Conservation (phyloP, 2,888 invertebrate genomes). For the Listrodromus nycthemerus region DNA sequence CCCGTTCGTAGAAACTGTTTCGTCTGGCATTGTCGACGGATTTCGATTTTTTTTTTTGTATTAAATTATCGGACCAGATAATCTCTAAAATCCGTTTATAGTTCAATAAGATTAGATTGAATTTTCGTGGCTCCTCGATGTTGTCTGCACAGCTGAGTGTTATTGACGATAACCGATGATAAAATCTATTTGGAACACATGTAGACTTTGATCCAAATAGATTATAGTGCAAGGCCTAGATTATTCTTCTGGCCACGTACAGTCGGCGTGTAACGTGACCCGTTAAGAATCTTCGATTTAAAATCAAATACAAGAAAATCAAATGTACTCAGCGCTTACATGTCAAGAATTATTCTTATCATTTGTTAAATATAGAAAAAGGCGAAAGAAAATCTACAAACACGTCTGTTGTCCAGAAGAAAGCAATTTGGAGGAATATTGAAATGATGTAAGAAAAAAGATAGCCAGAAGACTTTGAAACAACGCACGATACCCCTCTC, state of each 20-base stretch:
- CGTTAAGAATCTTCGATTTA: background rate
- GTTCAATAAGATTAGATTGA: conserved; percentile 16
- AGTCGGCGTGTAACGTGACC: background rate
- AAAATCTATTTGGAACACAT: conserved; percentile 27
- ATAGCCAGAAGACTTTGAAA: background rate
- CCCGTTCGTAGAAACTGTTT: conserved; percentile 30
- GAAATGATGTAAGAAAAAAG: background rate
- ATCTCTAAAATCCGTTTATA: background rate
- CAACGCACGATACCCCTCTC: background rate
- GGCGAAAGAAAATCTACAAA: background rate
- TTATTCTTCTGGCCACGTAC: conserved; percentile 28
- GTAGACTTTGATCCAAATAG: conserved; percentile 58
- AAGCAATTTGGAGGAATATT: background rate
- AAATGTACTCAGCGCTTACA: background rate
- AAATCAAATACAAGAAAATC: background rate
- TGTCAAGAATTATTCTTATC: background rate
- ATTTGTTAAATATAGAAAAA: background rate
- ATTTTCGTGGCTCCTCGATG: conserved; percentile 36
- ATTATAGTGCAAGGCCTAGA: conserved; percentile 54
- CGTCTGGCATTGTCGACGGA: conserved; percentile 40
- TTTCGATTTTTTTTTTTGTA: conserved; percentile 17
- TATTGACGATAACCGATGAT: conserved; percentile 49
- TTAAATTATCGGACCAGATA: conserved; percentile 4
- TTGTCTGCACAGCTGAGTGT: conserved; percentile 27
- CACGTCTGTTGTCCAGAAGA: background rate